Percentiles rank a stretch among this genome's conserved stretches.
These are phyloP conservation scores for Prinia subflava DNA, from an alignment of 2,113 vertebrate genomes.

Conservation along the genomic window DNA sequence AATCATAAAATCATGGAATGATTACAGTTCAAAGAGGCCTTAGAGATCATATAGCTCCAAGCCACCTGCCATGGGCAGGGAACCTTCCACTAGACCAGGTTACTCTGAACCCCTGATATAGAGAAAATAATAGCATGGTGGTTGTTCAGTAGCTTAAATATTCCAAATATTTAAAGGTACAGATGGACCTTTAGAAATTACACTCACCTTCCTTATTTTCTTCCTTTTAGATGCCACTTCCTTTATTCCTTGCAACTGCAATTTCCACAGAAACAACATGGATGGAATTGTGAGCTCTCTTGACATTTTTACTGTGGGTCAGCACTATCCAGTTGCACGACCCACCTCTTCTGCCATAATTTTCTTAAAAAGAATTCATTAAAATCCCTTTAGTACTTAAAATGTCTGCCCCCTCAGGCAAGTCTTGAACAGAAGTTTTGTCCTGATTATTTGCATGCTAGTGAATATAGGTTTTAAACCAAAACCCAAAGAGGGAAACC, in stretches of 20 bases:
- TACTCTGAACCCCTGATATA: neutral
- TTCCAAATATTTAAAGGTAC: neutral
- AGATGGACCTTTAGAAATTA: neutral
- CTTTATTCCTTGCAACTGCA: neutral
- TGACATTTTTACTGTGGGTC: neutral
- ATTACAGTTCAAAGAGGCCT: neutral
- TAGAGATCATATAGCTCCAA: neutral
- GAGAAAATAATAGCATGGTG: neutral
- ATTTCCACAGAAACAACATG: neutral
- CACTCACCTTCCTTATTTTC: neutral
- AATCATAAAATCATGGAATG: neutral
- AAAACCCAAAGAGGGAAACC: neutral
- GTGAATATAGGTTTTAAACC: neutral
- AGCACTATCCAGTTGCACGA: neutral
- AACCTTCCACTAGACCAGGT: neutral
- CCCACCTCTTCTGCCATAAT: neutral
- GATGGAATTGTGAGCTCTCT: neutral
- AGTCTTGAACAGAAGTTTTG: neutral
- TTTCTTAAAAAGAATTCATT: neutral
- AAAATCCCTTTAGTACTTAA: neutral
- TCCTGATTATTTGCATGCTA: neutral
- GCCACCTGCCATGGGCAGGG: neutral
- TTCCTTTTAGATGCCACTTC: neutral
- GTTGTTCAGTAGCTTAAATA: neutral
- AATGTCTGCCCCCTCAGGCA: neutral